Base-by-base conservation (phyloP, 2,888 invertebrate species). In the Sisyra terminalis region DNA sequence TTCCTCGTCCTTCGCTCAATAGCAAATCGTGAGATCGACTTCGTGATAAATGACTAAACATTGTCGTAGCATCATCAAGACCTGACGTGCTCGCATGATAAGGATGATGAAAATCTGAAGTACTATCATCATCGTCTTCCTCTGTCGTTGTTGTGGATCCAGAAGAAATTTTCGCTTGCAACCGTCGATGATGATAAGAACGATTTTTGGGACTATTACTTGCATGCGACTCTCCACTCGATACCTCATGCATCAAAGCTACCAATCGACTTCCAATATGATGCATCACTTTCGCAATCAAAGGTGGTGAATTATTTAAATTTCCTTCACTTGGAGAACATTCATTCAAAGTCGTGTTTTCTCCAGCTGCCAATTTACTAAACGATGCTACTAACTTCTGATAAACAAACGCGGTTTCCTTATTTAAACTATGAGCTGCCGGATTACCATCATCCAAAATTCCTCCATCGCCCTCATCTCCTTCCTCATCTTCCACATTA, bases 241-340 rank as follows among this genome's bases (percentile, higher is more conserved):
- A 86, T 2, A 89, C 89, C 57, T 90, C 89, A 57, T 89, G 88
- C 90, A 90, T 90, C 46, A 90, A 65, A 0, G 88, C 87, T 17
- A 88, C 87, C 46, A 90, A 62, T 16, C 88, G 67, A 36, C 84
- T 83, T 8, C 89, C 88, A 45, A 90, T 90, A 55, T 90, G 90
- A 51, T 87, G 81, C 86, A 90, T 87, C 10, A 89, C 89, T 65
- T 88, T 87, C 3, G 87, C 85, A 45, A 89, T 82, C 24, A 89
- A 60, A 1, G 89, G 87, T 1, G 88, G 88, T 1, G 88, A 88
- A 47, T 71, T 75, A 48, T 73, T 73, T 0, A 71, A 66, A 2
- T 69, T 66, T 1, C 66, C 63, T 2, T 60, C 56, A n/a, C n/a
- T n/a, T 5, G 65, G 60, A 0, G 61, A 60, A 8, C 56, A 57